Conservation (phyloP, 2,888 invertebrate species). For the Drosophila mayaguana region DNA sequence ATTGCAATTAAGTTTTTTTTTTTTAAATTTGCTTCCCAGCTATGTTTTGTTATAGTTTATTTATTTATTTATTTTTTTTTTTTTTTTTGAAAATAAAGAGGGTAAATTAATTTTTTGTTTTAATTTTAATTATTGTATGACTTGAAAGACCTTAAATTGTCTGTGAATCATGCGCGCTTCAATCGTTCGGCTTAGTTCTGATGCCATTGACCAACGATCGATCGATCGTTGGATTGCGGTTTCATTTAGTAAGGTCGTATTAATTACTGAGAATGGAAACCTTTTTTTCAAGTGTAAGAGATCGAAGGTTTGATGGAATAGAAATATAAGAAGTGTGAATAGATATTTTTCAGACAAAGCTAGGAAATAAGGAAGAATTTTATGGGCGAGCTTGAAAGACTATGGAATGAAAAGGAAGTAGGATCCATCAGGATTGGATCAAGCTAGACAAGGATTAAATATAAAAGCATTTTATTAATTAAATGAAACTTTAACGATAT, state of each 20-base stretch:
- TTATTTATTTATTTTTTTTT: conserved; percentile 10
- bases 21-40: conserved; percentile 14
- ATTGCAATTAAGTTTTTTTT: conserved; percentile 36
- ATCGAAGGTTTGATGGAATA: too few species aligned
- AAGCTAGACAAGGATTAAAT: too few species aligned
- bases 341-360: background rate
- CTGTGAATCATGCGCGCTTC: conserved; percentile 13
- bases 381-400: background rate
- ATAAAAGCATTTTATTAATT: too few species aligned
- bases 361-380: background rate
- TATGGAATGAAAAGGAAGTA: too few species aligned
- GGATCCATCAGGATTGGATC: too few species aligned
- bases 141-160: conserved; percentile 21
- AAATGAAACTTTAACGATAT: too few species aligned
- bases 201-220: conserved; percentile 17
- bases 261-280: conserved; percentile 18
- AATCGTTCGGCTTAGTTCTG: conserved; percentile 8
- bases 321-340: too few species aligned
- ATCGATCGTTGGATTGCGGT: conserved; percentile 15
- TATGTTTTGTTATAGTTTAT: background rate
- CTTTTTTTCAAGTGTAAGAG: background rate
- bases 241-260: conserved; percentile 24
- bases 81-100: conserved; percentile 19
- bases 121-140: conserved; percentile 20
- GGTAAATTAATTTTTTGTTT: conserved; percentile 35